Percentiles rank a stretch among this genome's conserved stretches.
These are phyloP conservation scores for Narcine bancroftii DNA, from an alignment of 2,113 vertebrate genomes.

Conservation along the genomic window DNA sequence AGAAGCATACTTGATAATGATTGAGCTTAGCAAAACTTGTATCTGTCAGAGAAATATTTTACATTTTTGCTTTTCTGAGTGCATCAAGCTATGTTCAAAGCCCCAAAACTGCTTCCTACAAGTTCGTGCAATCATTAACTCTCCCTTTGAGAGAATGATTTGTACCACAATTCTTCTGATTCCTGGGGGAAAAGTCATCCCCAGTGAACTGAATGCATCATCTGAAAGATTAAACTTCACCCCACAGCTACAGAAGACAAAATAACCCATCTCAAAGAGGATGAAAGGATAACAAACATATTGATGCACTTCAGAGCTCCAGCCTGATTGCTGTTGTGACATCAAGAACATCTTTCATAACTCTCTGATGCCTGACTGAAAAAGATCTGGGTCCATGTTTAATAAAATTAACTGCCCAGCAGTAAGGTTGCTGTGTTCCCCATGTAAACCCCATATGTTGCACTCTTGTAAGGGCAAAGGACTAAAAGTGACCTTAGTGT, in stretches of 20 bases:
- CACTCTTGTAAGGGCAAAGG: not conserved
- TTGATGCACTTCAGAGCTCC: not conserved
- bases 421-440: not conserved
- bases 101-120: not conserved
- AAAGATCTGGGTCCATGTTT: not conserved
- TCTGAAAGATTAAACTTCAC: not conserved
- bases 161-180: not conserved
- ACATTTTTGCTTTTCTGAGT: not conserved
- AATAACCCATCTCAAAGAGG: not conserved
- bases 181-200: not conserved
- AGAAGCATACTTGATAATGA: not conserved
- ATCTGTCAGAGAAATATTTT: not conserved
- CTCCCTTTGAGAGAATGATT: not conserved
- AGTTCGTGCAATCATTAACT: not conserved
- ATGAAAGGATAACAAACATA: conserved; percentile 1
- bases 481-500: not conserved
- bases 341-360: not conserved
- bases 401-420: not conserved
- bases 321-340: not conserved
- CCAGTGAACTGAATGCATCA: not conserved
- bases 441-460: not conserved
- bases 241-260: not conserved
- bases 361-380: not conserved
- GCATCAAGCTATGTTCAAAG: not conserved
- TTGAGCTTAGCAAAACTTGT: not conserved